A percentile compares a stretch with the other conserved stretches of the same genome.
These are phyloP conservation scores for Saturnia japonica DNA, from an alignment of 2,888 invertebrate species.

Conservation along the genomic window DNA sequence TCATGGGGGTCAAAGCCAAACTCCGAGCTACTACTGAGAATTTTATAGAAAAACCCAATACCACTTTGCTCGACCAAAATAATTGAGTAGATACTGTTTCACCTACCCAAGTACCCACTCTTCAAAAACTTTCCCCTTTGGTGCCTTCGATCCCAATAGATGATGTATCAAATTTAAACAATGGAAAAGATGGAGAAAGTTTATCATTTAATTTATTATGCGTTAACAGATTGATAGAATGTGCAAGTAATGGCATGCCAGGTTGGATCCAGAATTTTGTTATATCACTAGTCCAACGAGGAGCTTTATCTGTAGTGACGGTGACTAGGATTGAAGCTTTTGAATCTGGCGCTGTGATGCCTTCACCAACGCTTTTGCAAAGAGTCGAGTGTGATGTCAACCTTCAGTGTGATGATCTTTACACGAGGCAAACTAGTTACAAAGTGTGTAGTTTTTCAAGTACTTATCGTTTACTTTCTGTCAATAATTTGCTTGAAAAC, in stretches of 20 bases:
- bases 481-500: not conserved
- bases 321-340: constrained; percentile 53
- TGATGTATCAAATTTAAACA: not conserved
- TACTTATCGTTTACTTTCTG: not conserved
- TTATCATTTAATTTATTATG: not conserved
- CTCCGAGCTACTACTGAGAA: too few species aligned
- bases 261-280: constrained; percentile 86
- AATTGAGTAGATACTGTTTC: too few species aligned
- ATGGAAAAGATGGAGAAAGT: not conserved
- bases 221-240: constrained; percentile 73
- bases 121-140: not conserved
- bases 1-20: too few species aligned
- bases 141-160: not conserved
- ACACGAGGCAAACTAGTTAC: constrained; percentile 25
- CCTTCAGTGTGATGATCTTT: constrained; percentile 20
- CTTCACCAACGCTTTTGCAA: constrained; percentile 43
- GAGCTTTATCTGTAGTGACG: constrained; percentile 69
- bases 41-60: too few species aligned
- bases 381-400: constrained; percentile 26
- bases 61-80: too few species aligned
- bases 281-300: constrained; percentile 80
- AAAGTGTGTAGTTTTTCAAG: constrained; percentile 29
- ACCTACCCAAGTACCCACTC: not conserved
- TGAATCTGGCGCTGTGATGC: constrained; percentile 53
- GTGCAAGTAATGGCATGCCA: constrained; percentile 83